Evolutionary conservation across 2,888 invertebrate species (phyloP).

Genomic region (Cartodere bifasciata): DNA sequence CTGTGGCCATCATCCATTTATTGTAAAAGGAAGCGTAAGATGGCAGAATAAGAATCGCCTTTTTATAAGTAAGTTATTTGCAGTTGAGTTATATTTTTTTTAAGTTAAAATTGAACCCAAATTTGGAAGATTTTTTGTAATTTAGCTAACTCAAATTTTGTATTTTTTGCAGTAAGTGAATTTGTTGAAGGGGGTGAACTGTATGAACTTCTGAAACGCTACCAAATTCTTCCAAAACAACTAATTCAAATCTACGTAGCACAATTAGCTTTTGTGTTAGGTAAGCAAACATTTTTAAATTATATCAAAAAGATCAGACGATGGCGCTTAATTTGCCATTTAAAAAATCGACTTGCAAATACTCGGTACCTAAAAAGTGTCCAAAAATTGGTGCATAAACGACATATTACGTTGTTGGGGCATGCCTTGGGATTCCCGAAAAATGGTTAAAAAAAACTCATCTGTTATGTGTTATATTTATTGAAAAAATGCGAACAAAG

Average conservation of each 20-base stretch:
- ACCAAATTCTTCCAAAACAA: conserved; percentile 61
- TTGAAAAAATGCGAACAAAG: too few relatives aligned
- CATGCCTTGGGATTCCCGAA: too few relatives aligned
- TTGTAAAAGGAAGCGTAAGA: conserved; percentile 62
- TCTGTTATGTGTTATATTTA: too few relatives aligned
- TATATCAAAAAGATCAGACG: too few relatives aligned
- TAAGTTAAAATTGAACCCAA: neutral
- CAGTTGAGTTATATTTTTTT: neutral
- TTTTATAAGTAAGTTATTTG: conserved; percentile 57
- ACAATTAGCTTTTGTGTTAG: conserved; percentile 78
- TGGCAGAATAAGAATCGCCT: conserved; percentile 82
- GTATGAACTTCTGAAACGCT: conserved; percentile 57
- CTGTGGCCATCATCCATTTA: conserved; percentile 78
- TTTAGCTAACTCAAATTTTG: conserved; percentile 6
- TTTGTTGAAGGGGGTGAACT: conserved; percentile 79
- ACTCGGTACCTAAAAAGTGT: neutral
- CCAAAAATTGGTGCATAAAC: too few relatives aligned
- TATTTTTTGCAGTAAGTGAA: conserved; percentile 57
- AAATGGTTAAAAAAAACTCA: too few relatives aligned
- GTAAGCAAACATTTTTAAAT: conserved; percentile 40
- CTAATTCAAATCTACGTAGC: conserved; percentile 73
- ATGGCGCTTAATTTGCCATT: too few relatives aligned
- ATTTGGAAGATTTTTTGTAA: conserved; percentile 1
- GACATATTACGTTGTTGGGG: too few relatives aligned
- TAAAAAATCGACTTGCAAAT: neutral